Evolutionary conservation across 2,797 vertebrate species (phyloP), one percentile per base, ranked within the genome.

Genomic region (Aplochiton taeniatus): DNA sequence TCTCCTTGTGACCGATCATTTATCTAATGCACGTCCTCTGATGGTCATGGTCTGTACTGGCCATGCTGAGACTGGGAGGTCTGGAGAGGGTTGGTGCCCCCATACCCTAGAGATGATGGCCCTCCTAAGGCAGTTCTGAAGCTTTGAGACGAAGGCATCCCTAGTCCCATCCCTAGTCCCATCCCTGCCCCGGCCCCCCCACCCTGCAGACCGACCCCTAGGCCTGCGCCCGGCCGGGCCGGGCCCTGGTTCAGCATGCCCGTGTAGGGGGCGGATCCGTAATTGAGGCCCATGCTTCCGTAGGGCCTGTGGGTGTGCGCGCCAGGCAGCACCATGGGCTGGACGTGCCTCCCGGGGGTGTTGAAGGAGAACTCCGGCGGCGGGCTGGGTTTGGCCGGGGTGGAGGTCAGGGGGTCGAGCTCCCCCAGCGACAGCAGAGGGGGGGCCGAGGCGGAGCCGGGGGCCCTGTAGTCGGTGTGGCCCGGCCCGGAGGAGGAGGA

Each of bases 361-460:
- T 98, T 85, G 62, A 99, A 99, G 72, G 95, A 89, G 80, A 99
- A 99, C 85, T 99, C 97, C 0, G 97, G 96, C 0, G 96, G 96
- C 0, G 96, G 95, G 76, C 92, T 93, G 66, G 83, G 92, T 83
- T 98, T 98, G 66, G 94, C 85, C 1, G 97, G 96, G 16, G 97
- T 98, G 20, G 97, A 98, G 0, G 96, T 98, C 73, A 91, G 77
- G 0, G 93, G 95, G 78, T 91, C 94, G 43, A 77, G 64, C 9
- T 88, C 78, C 74, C 84, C 91, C 67, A 13, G 61, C 9, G 18
- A 70, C 56, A 14, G 65, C 50, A 31, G 75, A 71, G 41, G 70
- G 78, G 19, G 16, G 7, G 70, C 13, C 0, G 80, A 80, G 50
- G 88, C 69, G 72, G 89, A 88, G 73, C 87, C 79, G 56, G 77